Percentiles rank a stretch among this genome's conserved stretches.
phyloP scores from a whole-genome alignment of 2,113 vertebrate genomes.

The Furnarius figulus region DNA sequence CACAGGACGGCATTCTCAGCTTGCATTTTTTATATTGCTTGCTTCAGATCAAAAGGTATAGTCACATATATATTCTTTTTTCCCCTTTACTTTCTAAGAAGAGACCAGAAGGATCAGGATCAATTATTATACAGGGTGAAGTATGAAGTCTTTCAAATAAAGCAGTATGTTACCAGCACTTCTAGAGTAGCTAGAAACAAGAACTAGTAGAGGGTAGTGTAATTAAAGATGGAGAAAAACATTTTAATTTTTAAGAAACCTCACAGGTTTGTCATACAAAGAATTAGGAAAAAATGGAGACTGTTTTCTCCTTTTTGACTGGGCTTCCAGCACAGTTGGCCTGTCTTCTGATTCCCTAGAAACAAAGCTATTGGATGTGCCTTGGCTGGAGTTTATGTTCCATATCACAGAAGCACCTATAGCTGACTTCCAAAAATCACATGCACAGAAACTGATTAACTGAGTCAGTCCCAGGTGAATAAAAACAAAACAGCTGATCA shows the following conservation, averaged over 20 bases:
- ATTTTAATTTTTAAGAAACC: neutral
- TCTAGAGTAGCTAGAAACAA: neutral
- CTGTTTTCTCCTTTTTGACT: neutral
- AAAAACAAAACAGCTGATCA: neutral
- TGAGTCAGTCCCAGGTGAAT: neutral
- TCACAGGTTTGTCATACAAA: neutral
- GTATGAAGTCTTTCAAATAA: neutral
- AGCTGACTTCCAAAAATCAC: neutral
- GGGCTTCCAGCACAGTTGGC: neutral
- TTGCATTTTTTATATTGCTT: neutral
- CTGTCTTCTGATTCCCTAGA: neutral
- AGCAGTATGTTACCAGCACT: neutral
- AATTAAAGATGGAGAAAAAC: neutral
- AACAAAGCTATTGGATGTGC: neutral
- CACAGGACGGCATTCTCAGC: fast-evolving
- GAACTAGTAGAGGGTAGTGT: neutral
- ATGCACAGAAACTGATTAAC: neutral
- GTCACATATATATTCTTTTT: neutral
- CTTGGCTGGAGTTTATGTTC: neutral
- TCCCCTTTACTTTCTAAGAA: neutral
- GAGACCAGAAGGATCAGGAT: neutral
- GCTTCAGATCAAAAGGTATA: neutral
- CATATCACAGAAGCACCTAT: neutral
- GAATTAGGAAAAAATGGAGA: neutral
- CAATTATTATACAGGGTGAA: neutral